A percentile compares a stretch with the other conserved stretches of the same genome.
phyloP scores from a whole-genome alignment of 1,140 invertebrate genomes.

The Hesperophylax magnus region DNA sequence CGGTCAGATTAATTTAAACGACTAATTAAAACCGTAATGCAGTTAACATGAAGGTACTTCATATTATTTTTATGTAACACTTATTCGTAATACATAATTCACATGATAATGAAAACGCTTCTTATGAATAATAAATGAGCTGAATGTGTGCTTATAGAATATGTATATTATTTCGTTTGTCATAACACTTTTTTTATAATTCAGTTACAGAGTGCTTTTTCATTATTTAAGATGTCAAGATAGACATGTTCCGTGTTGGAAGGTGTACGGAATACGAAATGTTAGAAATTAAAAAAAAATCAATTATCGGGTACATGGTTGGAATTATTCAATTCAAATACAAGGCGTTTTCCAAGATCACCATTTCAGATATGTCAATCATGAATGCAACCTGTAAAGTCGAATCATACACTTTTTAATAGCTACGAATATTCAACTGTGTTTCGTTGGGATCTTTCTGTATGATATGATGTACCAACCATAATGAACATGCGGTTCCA shows the following conservation, averaged over 20 bases:
- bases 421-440: neutral
- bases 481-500: too few species aligned
- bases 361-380: constrained; percentile 59
- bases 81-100: too few species aligned
- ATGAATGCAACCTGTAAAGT: constrained; percentile 33
- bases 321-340: constrained; percentile 52
- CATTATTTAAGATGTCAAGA: neutral
- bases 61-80: neutral
- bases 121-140: too few species aligned
- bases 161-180: too few species aligned
- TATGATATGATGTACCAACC: too few species aligned
- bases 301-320: constrained; percentile 54
- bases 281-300: constrained; percentile 46
- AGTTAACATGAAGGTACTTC: neutral
- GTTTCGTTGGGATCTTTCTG: neutral
- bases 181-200: too few species aligned
- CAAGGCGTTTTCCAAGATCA: constrained; percentile 53
- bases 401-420: neutral
- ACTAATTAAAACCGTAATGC: constrained; percentile 4
- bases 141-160: too few species aligned
- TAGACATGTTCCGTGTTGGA: constrained; percentile 20
- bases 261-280: constrained; percentile 28
- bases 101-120: too few species aligned
- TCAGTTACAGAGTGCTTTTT: too few species aligned
- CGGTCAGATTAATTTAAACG: constrained; percentile 3